These are phyloP conservation scores for Xerus inauris DNA, from an alignment of 2,113 vertebrate genomes.

Conservation along the genomic window DNA sequence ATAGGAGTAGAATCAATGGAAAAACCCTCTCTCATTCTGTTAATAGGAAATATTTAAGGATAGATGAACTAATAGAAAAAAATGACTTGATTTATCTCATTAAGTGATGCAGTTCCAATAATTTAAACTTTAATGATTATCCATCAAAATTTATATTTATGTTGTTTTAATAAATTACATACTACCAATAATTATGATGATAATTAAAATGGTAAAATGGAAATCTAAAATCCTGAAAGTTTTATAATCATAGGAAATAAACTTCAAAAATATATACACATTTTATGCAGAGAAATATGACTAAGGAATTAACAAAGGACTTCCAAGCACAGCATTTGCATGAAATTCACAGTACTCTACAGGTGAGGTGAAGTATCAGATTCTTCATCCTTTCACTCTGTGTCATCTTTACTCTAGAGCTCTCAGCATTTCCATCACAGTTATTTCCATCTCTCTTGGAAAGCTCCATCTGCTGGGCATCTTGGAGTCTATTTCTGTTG, in stretches of 20 bases:
- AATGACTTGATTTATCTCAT: not conserved
- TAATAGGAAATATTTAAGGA: not conserved
- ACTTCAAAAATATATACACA: not conserved
- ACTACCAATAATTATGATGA: not conserved
- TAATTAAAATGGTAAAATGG: slow-evolving; percentile 10
- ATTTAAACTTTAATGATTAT: not conserved
- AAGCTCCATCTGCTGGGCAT: not conserved
- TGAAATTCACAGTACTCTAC: not conserved
- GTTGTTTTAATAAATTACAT: not conserved
- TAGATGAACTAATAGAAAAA: not conserved
- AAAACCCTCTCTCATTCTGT: not conserved
- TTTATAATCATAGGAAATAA: not conserved
- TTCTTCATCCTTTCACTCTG: not conserved
- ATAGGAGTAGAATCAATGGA: slow-evolving; percentile 27
- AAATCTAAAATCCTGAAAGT: not conserved
- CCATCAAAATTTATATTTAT: not conserved
- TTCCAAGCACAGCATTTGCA: not conserved
- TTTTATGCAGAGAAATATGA: slow-evolving; percentile 21
- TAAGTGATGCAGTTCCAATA: slow-evolving; percentile 21
- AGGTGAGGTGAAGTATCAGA: not conserved
- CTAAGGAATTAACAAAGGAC: not conserved
- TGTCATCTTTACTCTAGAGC: not conserved
- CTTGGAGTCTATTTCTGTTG: not conserved
- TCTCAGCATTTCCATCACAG: not conserved
- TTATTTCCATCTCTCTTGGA: not conserved